Base-by-base conservation (phyloP, 2,888 invertebrate species). In the Clivina fossor region DNA sequence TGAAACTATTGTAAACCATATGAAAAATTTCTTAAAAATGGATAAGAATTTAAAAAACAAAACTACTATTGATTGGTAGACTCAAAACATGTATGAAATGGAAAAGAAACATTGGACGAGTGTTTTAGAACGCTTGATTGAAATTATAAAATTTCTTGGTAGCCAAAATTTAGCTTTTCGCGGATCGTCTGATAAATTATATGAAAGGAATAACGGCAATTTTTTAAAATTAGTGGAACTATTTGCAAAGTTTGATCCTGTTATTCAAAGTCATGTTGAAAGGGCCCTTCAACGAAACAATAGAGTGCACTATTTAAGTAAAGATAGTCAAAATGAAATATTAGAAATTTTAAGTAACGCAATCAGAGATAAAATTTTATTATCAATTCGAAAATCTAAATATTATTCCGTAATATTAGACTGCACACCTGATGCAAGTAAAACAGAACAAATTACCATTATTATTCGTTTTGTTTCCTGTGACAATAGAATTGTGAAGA, bases 381-480 rank as follows among this genome's bases (percentile, higher is more conserved):
- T 46, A 2, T 40, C 46, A 20, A 38, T 60, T 24, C 43, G 44
- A 48, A 19, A 46, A 32, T 35, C 57, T 3, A 57, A 41, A 24
- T 41, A 41, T 41, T 41, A 41, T 41, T 41, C 41, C 8, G 57
- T 50, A 62, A 62, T 37, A 11, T 28, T 59, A 16, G 61, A 64
- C 26, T 62, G 60, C 22, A 62, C 61, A 15, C 59, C 58, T n/a
- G 63, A 63, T 44, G 47, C 40, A 46, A 58, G 57, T 49, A 54
- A 57, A 13, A 55, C 47, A 5, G 64, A 64, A 51, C 63, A 64
- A 60, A 44, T 64, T 32, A 58, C 59, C 24, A 19, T 61, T 38
- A 49, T 60, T 18, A 51, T 63, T 28, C 20, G 58, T 43, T 58
- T 58, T 50, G 57, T 56, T 24, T 43, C 46, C 35, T 48, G 43